A percentile compares a stretch with the other conserved stretches of the same genome.
These are phyloP conservation scores for Lasioglossum zephyrum DNA, from an alignment of 2,888 invertebrate genomes.

Conservation along the genomic window DNA sequence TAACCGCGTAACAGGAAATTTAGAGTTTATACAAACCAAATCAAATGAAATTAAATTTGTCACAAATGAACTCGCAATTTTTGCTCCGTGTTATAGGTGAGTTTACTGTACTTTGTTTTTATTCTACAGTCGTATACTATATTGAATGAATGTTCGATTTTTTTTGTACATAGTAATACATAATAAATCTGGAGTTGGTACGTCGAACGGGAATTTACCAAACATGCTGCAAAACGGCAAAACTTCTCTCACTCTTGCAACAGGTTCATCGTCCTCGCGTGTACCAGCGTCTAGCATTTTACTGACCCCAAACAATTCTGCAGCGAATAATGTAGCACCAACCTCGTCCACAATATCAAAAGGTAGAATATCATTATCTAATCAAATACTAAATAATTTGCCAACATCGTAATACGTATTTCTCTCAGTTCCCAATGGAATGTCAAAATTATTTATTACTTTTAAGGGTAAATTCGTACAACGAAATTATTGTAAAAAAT, in stretches of 20 bases:
- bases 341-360: conserved; percentile 74
- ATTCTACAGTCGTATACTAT: not conserved
- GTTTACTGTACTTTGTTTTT: not conserved
- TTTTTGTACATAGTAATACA: conserved; percentile 41
- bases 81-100: not conserved
- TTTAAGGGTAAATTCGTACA: conserved; percentile 11
- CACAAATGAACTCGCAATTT: not conserved
- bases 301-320: conserved; percentile 73
- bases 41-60: not conserved
- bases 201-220: conserved; percentile 62
- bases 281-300: conserved; percentile 74
- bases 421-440: conserved; percentile 21
- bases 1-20: not conserved
- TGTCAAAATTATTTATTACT: conserved; percentile 32
- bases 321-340: conserved; percentile 65
- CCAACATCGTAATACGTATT: conserved; percentile 45
- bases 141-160: not conserved
- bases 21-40: not conserved
- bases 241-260: conserved; percentile 63
- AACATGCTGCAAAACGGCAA: conserved; percentile 77
- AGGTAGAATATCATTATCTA: conserved; percentile 80
- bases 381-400: conserved; percentile 63
- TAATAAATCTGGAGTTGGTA: conserved; percentile 43
- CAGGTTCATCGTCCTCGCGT: conserved; percentile 67
- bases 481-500: conserved; percentile 17